Evolutionary conservation across 2,797 vertebrate species (phyloP), one percentile per base, ranked within the genome.

Genomic region (Scolopax rusticola): DNA sequence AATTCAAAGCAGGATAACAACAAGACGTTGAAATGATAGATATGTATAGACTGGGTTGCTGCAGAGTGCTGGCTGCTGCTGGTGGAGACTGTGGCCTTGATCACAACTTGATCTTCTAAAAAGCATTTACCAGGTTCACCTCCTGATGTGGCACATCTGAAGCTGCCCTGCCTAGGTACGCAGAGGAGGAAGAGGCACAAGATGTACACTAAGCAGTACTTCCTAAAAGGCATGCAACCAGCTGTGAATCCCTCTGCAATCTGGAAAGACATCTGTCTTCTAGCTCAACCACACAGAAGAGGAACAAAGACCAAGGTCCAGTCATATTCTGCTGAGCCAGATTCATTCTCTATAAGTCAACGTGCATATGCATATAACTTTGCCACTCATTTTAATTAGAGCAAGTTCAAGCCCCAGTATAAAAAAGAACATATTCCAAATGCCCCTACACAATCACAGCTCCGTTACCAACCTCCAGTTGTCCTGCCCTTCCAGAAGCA

Each of bases 401-500:
- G 61, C 18, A 73, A 86, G 36, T 54, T 75, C 38, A 41, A 93
- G 41, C 12, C 45, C 8, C 57, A 75, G n/a, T 12, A 40, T 14
- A 84, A 86, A 61, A 47, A 3, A 87, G 40, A 43, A 81, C 36
- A 73, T 36, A 68, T 12, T 76, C 19, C 3, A 0, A 60, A 28
- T 7, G 9, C 30, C 30, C 60, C 17, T 50, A 54, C 38, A 59
- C 27, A 40, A 5, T 20, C 69, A 56, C 9, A 71, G 45, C 77
- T 47, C n/a, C 4, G 3, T 69, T 54, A 97, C 98, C 80, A 92
- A 99, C 99, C 99, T 99, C 98, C 17, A 99, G 95, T n/a, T 98
- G 97, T 71, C 97, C 93, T 19, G 97, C 84, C 96, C 96, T 98
- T 90, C 97, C 97, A 68, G 91, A 81, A 30, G 94, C 68, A 24